These are phyloP conservation scores for Encarsia formosa DNA, from an alignment of 2,888 invertebrate species.

Conservation along the genomic window DNA sequence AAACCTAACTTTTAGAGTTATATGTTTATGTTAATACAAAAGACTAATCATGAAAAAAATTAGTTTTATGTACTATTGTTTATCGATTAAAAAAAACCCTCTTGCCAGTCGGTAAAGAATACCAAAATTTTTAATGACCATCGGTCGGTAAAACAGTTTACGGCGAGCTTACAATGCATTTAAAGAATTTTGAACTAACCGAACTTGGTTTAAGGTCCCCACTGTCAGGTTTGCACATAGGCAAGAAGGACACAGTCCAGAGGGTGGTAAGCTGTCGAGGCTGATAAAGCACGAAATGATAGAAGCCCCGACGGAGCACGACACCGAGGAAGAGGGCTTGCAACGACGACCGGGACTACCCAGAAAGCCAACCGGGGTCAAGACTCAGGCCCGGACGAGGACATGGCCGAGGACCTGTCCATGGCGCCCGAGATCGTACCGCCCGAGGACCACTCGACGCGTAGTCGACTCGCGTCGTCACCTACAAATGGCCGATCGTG, in stretches of 20 bases:
- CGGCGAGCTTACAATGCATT: too few species aligned
- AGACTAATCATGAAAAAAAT: too few species aligned
- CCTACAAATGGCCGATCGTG: background rate
- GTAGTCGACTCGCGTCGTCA: conserved; percentile 39
- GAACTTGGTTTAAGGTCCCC: too few species aligned
- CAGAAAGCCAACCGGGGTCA: conserved; percentile 34
- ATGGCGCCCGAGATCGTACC: conserved; percentile 48
- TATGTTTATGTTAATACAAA: too few species aligned
- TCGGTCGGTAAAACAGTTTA: too few species aligned
- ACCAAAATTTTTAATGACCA: too few species aligned
- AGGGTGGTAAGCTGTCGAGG: conserved; percentile 49
- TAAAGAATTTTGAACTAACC: too few species aligned
- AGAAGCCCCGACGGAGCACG: conserved; percentile 44
- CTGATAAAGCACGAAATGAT: conserved; percentile 49
- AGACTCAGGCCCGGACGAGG: conserved; percentile 47
- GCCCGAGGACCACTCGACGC: conserved; percentile 47
- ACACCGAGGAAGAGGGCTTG: conserved; percentile 40
- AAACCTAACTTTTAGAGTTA: too few species aligned
- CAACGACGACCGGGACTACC: conserved; percentile 45
- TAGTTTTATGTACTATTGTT: too few species aligned
- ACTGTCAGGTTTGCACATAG: conserved; percentile 47
- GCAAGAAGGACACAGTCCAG: conserved; percentile 46
- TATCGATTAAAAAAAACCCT: too few species aligned
- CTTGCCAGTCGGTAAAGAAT: too few species aligned
- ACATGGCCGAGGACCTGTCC: conserved; percentile 48